Base-by-base conservation (phyloP, 2,888 invertebrate species). In the Conops quadrifasciatus region DNA sequence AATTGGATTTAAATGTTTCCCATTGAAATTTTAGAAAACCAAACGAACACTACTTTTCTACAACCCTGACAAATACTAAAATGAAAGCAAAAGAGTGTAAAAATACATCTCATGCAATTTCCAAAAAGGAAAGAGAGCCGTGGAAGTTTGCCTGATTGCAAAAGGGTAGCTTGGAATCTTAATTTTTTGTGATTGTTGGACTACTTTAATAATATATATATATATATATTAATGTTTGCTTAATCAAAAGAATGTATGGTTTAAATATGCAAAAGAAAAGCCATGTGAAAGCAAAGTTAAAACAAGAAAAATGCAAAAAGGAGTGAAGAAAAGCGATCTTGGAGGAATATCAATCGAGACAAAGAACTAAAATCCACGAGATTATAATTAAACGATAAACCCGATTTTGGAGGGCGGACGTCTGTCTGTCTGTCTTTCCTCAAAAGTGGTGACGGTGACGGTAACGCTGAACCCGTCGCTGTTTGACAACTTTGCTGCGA, bases 301-400 rank as follows among this genome's bases (percentile, higher is more conserved):
- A n/a, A 21, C 45, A 43, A 63, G 15, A 21, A 21, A 53, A 21
- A 4, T 49, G 49, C 49, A n/a, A 13, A 13, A 49, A n/a, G 49
- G 16, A 49, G n/a, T 53, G 53, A 53, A 2, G 24, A 53, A 11
- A n/a, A 49, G 49, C n/a, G n/a, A 5, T n/a, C 49, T 30, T 19
- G 11, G 3, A 2, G 2, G 15, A 26, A 16, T 9, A 16, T 9
- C 51, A 26, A 47, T 5, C 9, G 7, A 11, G 24, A 2, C 45
- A 26, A 43, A 13, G 24, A 47, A 63, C 28, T 43, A 56, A 45
- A 24, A 45, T 45, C 56, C 7, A 56, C 53, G 51, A 53, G 65
- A 65, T 53, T 65, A 30, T 53, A 66, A 66, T 36, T 66, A 66
- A 56, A 49, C 28, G 36, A 62, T 51, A 68, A 68, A 68, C 62